phyloP scores from a whole-genome alignment of 2,797 vertebrate species.

The Mycteria americana region DNA sequence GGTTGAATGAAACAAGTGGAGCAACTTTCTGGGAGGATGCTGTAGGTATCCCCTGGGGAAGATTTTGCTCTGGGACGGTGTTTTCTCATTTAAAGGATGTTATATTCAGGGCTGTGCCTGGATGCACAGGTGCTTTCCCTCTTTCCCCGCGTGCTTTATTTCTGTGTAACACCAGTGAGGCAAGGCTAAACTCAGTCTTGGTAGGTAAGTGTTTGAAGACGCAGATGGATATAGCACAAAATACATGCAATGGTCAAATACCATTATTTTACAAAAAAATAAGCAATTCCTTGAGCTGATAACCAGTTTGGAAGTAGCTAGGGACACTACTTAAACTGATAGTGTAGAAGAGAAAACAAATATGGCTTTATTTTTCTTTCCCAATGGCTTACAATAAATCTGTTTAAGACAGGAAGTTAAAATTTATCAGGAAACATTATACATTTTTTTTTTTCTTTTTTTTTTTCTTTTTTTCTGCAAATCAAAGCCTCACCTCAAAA shows the following conservation, averaged over 20 bases:
- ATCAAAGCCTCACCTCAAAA: background rate
- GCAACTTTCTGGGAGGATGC: background rate
- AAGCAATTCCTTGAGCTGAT: background rate
- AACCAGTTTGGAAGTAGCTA: background rate
- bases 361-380: background rate
- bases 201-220: background rate
- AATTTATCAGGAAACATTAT: background rate
- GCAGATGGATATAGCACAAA: background rate
- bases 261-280: background rate
- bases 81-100: background rate
- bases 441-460: background rate
- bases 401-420: background rate
- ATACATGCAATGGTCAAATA: background rate
- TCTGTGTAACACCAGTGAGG: background rate
- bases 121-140: background rate
- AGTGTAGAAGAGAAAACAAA: background rate
- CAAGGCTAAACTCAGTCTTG: background rate
- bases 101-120: background rate
- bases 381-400: background rate
- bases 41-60: background rate
- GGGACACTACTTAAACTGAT: background rate
- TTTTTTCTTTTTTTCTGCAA: accelerated
- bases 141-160: background rate
- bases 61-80: background rate
- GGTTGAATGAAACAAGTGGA: background rate